Conservation (phyloP, 2,888 invertebrate species). For the Idaea aversata region DNA sequence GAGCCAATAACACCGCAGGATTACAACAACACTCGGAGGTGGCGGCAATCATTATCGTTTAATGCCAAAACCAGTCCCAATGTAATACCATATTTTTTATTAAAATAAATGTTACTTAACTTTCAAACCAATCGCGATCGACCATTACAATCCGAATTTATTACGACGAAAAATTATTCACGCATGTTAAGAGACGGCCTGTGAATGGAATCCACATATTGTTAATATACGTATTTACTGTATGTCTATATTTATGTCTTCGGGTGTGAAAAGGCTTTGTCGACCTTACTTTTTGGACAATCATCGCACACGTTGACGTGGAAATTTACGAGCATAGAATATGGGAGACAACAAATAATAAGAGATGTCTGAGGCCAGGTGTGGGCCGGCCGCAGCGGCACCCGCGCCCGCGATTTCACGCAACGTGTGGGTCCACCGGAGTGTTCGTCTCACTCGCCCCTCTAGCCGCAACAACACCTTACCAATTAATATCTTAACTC, state of each 20-base stretch:
- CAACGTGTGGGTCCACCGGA: constrained; percentile 70
- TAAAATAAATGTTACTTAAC: constrained; percentile 65
- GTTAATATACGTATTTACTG: constrained; percentile 52
- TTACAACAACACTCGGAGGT: constrained; percentile 51
- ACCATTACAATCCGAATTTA: constrained; percentile 76
- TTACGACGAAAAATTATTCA: constrained; percentile 77
- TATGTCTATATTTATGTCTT: constrained; percentile 62
- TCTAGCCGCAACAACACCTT: constrained; percentile 34
- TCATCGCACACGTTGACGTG: constrained; percentile 78
- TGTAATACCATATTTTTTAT: constrained; percentile 50
- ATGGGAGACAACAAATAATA: constrained; percentile 79
- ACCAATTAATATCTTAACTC: constrained; percentile 76
- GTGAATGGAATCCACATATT: constrained; percentile 49
- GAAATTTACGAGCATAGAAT: constrained; percentile 78
- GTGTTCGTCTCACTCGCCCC: constrained; percentile 25
- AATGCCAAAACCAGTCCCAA: constrained; percentile 60
- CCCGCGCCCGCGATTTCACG: constrained; percentile 76
- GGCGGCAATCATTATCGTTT: constrained; percentile 54
- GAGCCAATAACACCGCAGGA: constrained; percentile 50
- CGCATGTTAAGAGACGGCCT: constrained; percentile 65
- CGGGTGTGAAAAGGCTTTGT: constrained; percentile 74
- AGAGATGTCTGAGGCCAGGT: constrained; percentile 57
- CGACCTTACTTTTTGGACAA: constrained; percentile 71
- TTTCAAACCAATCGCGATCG: constrained; percentile 69
- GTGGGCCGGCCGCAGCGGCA: constrained; percentile 61